phyloP scores from a whole-genome alignment of 2,113 vertebrate genomes.

The Edolisoma coerulescens region DNA sequence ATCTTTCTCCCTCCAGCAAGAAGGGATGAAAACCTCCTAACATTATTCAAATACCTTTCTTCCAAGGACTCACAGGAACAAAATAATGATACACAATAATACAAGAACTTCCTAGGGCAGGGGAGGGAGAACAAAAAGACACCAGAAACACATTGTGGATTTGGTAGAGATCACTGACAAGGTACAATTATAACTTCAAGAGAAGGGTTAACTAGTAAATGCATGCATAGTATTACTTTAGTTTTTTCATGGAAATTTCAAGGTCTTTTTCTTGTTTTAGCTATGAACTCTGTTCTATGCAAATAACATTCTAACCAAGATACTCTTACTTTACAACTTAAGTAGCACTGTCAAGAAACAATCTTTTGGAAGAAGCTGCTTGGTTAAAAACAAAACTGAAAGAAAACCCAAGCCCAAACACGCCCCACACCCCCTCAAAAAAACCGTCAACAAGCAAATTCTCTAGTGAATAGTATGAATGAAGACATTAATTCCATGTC shows the following conservation, averaged over 20 bases:
- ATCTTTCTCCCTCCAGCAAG: neutral
- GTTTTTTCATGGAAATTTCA: neutral
- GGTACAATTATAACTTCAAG: neutral
- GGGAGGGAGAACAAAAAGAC: neutral
- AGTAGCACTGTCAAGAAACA: neutral
- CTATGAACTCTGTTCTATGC: neutral
- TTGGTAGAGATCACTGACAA: neutral
- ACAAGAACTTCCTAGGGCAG: neutral
- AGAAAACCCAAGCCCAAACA: neutral
- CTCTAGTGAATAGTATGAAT: neutral
- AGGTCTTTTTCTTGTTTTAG: neutral
- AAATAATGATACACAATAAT: conserved; percentile 4
- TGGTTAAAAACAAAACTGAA: neutral
- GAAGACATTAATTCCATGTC: neutral
- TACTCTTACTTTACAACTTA: neutral
- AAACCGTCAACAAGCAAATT: neutral
- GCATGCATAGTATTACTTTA: neutral
- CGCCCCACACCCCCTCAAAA: neutral
- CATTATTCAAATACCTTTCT: neutral
- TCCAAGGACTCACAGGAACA: neutral
- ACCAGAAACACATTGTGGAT: neutral
- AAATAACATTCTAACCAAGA: neutral
- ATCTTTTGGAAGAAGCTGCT: neutral
- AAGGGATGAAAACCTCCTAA: neutral
- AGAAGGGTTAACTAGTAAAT: neutral